Conservation (phyloP, 2,113 vertebrate genomes). For the Peucedramus taeniatus region DNA sequence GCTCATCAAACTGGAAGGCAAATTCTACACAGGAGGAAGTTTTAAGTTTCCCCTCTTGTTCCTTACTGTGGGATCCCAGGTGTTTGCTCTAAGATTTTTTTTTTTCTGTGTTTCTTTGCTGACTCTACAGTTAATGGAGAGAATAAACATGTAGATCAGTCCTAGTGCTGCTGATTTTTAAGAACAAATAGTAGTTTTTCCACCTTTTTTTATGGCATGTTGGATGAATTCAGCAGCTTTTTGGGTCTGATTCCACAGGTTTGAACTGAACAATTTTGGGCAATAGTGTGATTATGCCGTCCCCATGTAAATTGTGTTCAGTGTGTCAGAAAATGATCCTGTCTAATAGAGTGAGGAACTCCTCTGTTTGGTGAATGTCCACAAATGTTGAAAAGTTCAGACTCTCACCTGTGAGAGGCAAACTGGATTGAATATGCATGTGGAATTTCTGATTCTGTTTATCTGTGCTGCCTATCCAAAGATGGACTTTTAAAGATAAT, state of each 20-base stretch:
- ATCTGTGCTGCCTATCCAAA: background rate
- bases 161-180: background rate
- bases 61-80: background rate
- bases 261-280: background rate
- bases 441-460: background rate
- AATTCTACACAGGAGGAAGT: background rate
- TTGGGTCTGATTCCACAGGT: background rate
- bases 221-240: background rate
- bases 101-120: background rate
- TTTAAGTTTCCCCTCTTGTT: background rate
- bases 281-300: background rate
- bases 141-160: background rate
- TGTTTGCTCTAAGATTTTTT: background rate
- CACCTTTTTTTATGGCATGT: background rate
- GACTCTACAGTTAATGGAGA: background rate
- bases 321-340: background rate
- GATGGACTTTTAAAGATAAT: background rate
- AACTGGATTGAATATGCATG: background rate
- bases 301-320: background rate
- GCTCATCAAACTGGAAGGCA: background rate
- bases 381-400: background rate
- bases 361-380: background rate
- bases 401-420: background rate
- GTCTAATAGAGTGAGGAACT: background rate
- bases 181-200: background rate